A percentile compares a stretch with the other conserved stretches of the same genome.
Evolutionary conservation across 1,140 invertebrate genomes (phyloP).

Genomic region (Brachystomella parvula): DNA sequence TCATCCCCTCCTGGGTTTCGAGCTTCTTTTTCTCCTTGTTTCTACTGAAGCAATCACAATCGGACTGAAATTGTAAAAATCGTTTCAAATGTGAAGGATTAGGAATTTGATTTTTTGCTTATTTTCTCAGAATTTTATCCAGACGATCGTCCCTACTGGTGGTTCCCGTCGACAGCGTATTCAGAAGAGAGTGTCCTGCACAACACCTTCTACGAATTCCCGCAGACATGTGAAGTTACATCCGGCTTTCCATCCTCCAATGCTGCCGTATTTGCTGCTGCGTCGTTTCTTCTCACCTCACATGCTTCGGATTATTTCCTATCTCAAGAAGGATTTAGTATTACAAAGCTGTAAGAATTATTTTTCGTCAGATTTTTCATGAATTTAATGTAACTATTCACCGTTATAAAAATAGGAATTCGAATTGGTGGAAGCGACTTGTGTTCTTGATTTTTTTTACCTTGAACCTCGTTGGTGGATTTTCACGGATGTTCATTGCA

Average conservation of each 20-base stretch:
- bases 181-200: neutral
- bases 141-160: slow-evolving; percentile 6
- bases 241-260: neutral
- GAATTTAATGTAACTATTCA: no score
- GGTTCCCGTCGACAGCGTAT: neutral
- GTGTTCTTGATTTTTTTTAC: neutral
- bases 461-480: neutral
- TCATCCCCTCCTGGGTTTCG: neutral
- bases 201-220: neutral
- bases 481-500: neutral
- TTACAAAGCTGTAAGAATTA: no score
- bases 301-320: neutral
- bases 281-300: neutral
- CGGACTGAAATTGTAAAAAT: neutral
- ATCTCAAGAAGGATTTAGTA: no score
- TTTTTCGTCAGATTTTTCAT: no score
- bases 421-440: neutral
- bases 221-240: neutral
- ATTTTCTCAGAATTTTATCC: neutral
- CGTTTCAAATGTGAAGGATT: neutral
- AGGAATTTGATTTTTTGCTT: neutral
- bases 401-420: no score
- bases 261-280: neutral
- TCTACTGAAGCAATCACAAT: neutral
- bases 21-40: neutral